Conservation (phyloP, 92 coral and sea anemone genomes). For the Palythoa heliodiscus region DNA sequence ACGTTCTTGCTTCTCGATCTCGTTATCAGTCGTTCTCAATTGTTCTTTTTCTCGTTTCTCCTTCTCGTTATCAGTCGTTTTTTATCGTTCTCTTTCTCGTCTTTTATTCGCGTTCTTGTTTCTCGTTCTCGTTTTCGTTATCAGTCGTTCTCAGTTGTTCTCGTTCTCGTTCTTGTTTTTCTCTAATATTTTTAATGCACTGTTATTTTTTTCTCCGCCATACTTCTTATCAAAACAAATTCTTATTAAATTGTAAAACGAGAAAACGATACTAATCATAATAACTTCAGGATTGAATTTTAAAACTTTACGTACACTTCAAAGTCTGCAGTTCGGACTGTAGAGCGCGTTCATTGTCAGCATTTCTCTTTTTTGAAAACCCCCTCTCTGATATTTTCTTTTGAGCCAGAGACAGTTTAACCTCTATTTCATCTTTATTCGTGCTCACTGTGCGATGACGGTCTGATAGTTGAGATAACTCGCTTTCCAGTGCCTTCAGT, state of each 20-base stretch:
- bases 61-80: no score
- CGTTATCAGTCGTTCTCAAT: no score
- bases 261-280: background rate
- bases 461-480: background rate
- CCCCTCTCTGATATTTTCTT: background rate
- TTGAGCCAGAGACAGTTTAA: slow-evolving; percentile 9
- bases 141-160: background rate
- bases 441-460: background rate
- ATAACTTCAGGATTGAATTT: no score
- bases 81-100: no score
- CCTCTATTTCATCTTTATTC: background rate
- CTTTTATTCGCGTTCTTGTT: background rate
- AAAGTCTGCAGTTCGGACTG: slow-evolving; percentile 3
- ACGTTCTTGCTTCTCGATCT: no score
- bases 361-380: background rate
- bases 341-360: slow-evolving; percentile 1
- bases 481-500: background rate
- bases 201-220: no score
- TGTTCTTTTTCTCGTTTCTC: background rate
- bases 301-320: slow-evolving; percentile 4
- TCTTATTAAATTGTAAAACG: no score
- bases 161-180: no score
- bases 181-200: no score
- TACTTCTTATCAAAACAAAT: no score
- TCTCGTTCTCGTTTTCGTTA: no score